phyloP scores from a whole-genome alignment of 2,113 vertebrate species.

The Orycteropus afer region DNA sequence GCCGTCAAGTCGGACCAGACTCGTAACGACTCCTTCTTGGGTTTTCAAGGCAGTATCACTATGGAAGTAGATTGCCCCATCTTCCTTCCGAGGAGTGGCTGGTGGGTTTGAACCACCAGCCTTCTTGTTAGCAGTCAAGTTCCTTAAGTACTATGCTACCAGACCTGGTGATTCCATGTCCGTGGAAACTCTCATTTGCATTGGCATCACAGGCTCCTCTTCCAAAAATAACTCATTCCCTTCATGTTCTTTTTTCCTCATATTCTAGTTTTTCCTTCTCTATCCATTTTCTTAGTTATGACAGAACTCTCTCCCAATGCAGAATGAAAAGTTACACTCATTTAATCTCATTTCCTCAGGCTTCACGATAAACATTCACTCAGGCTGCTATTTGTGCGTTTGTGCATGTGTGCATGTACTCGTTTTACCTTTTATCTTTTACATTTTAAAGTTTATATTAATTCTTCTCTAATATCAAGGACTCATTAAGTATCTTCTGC shows the following conservation, averaged over 20 bases:
- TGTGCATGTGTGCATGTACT: no score
- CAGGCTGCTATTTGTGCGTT: not conserved
- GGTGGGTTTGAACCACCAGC: no score
- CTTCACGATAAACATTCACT: not conserved
- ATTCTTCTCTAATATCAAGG: not conserved
- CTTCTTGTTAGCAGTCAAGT: no score
- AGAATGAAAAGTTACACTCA: fast-evolving
- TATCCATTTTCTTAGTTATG: fast-evolving
- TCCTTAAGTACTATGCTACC: no score
- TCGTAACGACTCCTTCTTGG: no score
- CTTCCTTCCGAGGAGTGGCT: no score
- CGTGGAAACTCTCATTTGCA: fast-evolving
- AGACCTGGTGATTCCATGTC: fast-evolving
- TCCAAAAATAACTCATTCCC: fast-evolving
- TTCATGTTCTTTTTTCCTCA: fast-evolving
- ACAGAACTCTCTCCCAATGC: fast-evolving
- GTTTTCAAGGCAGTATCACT: no score
- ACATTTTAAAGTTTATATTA: not conserved
- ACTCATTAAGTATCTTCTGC: not conserved
- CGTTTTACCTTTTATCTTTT: not conserved
- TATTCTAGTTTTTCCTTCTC: fast-evolving
- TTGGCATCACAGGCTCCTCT: not conserved
- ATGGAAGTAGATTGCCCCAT: no score
- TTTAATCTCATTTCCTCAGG: not conserved
- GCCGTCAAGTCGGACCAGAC: no score